Evolutionary conservation across 2,888 invertebrate genomes (phyloP).

Genomic region (Callimorpha dominula): DNA sequence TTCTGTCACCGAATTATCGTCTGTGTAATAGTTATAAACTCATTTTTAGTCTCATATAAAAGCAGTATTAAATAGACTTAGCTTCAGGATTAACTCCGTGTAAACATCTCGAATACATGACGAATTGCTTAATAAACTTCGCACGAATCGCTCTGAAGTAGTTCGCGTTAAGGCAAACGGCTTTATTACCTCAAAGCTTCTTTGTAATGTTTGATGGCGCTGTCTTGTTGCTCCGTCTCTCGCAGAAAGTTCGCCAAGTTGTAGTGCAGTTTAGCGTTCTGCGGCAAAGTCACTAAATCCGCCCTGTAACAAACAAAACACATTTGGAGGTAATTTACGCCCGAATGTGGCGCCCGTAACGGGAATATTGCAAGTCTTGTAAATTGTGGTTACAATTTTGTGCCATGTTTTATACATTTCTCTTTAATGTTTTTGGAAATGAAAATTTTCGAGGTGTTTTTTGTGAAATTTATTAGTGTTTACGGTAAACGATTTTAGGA

Average conservation of each 20-base stretch:
- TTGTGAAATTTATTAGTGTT: slow-evolving; percentile 41
- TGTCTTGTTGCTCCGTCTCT: slow-evolving; percentile 90
- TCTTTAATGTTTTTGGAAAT: slow-evolving; percentile 53
- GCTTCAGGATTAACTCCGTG: slow-evolving; percentile 21
- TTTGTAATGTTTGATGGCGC: slow-evolving; percentile 92
- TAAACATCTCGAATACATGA: slow-evolving; percentile 49
- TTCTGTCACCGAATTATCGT: no score
- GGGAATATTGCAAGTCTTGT: slow-evolving; percentile 60
- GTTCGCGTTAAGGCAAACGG: slow-evolving; percentile 54
- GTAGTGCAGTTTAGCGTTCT: slow-evolving; percentile 97
- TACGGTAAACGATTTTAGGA: slow-evolving; percentile 42
- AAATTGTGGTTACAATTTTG: slow-evolving; percentile 55
- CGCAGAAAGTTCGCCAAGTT: slow-evolving; percentile 95
- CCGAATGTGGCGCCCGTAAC: slow-evolving; percentile 57
- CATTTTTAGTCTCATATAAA: not conserved
- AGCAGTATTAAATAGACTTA: slow-evolving; percentile 23
- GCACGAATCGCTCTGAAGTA: slow-evolving; percentile 30
- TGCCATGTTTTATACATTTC: slow-evolving; percentile 48
- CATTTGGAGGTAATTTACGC: slow-evolving; percentile 73
- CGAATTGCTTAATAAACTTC: slow-evolving; percentile 49
- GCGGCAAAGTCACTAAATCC: slow-evolving; percentile 92
- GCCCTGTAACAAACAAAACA: slow-evolving; percentile 89
- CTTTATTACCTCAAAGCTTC: slow-evolving; percentile 91
- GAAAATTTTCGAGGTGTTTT: slow-evolving; percentile 42
- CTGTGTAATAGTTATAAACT: not conserved